Evolutionary conservation across 2,888 invertebrate genomes (phyloP), one percentile per base, ranked within the genome.

Genomic region (Sinopyrophorus schimmeli): DNA sequence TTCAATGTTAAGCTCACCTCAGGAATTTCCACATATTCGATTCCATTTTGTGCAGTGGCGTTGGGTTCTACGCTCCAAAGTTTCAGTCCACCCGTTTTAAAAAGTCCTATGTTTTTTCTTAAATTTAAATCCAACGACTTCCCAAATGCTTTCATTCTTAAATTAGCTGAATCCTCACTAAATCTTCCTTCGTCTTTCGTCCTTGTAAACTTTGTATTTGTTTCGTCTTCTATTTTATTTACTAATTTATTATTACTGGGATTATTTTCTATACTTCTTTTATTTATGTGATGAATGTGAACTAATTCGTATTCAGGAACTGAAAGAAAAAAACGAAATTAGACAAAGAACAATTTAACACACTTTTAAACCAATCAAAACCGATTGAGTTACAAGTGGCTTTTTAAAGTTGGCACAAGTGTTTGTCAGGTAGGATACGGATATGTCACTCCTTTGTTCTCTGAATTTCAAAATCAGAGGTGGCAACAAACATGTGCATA

Each of bases 231-330:
- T 62, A 59, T 67, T 40, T 69, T 70, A 73, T 71, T 73, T 9
- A 55, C 55, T 10, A 54, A 55, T 44, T 44, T 38, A 15, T 34
- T 26, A 15, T 38, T 47, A 32, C 27, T 47, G 21, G 42, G 34
- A 39, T 46, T 46, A 21, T 38, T 40, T 39, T 49, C 55, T 50
- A 65, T 50, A 52, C 66, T 66, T 54, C 68, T 65, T 61, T 63
- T 75, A 73, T 66, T 69, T 56, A 82, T 82, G 72, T 87, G 88
- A 46, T 81, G 78, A 56, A 92, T 79, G 58, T 86, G 83, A 41
- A 92, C 83, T 62, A 92, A 78, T 76, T 92, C 89, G 74, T 93
- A 93, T 61, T 86, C 80, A 55, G 93, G 93, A 65, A 93, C 84
- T 83, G 66, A 41, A 73, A 69, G n/a, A n/a, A n/a, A n/a, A n/a